phyloP scores from a whole-genome alignment of 2,113 vertebrate species.

The Octodon degus region DNA sequence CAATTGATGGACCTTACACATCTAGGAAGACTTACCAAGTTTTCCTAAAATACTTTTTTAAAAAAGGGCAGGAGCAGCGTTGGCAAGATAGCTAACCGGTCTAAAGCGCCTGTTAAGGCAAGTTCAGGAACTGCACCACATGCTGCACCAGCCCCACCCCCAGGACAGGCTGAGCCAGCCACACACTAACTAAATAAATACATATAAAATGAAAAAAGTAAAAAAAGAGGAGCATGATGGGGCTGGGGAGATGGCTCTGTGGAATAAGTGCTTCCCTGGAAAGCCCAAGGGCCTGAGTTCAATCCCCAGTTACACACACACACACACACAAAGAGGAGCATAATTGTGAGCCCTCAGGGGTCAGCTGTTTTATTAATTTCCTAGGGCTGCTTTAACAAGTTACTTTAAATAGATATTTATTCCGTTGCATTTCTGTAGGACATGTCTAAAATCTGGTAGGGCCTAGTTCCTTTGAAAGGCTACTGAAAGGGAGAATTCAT shows the following conservation, averaged over 20 bases:
- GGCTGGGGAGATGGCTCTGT: too few species aligned
- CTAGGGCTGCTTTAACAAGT: not conserved
- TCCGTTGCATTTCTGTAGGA: not conserved
- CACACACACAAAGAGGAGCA: not conserved
- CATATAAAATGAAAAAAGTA: too few species aligned
- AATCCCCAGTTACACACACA: too few species aligned
- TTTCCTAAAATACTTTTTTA: not conserved
- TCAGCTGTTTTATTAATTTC: not conserved
- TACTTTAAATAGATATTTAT: not conserved
- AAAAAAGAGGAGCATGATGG: too few species aligned
- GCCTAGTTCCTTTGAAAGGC: not conserved
- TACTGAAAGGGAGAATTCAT: not conserved
- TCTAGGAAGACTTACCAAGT: not conserved
- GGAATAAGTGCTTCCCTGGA: too few species aligned
- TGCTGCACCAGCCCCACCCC: too few species aligned
- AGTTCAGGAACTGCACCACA: too few species aligned
- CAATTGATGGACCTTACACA: not conserved
- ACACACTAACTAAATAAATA: too few species aligned
- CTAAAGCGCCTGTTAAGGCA: too few species aligned
- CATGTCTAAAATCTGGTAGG: not conserved
- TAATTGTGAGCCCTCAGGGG: not conserved
- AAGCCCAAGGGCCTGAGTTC: too few species aligned
- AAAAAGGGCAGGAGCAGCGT: not conserved
- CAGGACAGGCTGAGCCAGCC: too few species aligned
- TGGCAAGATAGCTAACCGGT: too few species aligned